phyloP scores from a whole-genome alignment of 2,888 invertebrate species.

The Cremastinae sp. region DNA sequence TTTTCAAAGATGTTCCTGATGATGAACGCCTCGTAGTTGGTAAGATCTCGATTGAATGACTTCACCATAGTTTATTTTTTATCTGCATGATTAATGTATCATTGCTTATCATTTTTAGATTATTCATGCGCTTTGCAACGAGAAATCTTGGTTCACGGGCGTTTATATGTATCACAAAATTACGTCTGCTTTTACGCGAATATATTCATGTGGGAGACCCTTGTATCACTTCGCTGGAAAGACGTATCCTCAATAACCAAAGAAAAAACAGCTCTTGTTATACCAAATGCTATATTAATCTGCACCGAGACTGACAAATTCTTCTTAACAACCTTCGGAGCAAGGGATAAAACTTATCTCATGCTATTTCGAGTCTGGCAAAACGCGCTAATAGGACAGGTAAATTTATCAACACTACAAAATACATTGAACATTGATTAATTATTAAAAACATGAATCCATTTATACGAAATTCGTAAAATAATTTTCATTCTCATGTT shows the following conservation, averaged over 20 bases:
- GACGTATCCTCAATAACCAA: slow-evolving; percentile 97
- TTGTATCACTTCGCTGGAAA: slow-evolving; percentile 91
- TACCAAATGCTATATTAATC: slow-evolving; percentile 97
- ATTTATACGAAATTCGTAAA: not conserved
- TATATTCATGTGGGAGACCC: slow-evolving; percentile 98
- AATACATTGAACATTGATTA: slow-evolving; percentile 11
- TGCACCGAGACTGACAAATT: slow-evolving; percentile 91
- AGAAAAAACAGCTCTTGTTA: slow-evolving; percentile 95
- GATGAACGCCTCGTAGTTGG: slow-evolving; percentile 96
- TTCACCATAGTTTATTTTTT: slow-evolving; percentile 66
- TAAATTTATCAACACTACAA: slow-evolving; percentile 53
- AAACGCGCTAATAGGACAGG: slow-evolving; percentile 94
- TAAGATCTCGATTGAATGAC: slow-evolving; percentile 79
- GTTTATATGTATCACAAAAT: slow-evolving; percentile 96
- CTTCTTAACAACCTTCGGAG: slow-evolving; percentile 96
- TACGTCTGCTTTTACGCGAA: slow-evolving; percentile 98
- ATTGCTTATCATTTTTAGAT: slow-evolving; percentile 84
- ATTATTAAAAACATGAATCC: not conserved
- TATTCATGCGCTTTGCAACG: slow-evolving; percentile 98
- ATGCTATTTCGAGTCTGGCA: slow-evolving; percentile 98
- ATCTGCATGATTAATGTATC: not conserved
- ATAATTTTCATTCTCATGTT: not conserved
- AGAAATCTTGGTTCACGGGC: slow-evolving; percentile 97
- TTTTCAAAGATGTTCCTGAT: slow-evolving; percentile 94
- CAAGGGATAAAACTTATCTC: slow-evolving; percentile 96